A percentile compares a stretch with the other conserved stretches of the same genome.
Evolutionary conservation across 2,888 invertebrate genomes (phyloP).

Genomic region (Xestia ashworthii): DNA sequence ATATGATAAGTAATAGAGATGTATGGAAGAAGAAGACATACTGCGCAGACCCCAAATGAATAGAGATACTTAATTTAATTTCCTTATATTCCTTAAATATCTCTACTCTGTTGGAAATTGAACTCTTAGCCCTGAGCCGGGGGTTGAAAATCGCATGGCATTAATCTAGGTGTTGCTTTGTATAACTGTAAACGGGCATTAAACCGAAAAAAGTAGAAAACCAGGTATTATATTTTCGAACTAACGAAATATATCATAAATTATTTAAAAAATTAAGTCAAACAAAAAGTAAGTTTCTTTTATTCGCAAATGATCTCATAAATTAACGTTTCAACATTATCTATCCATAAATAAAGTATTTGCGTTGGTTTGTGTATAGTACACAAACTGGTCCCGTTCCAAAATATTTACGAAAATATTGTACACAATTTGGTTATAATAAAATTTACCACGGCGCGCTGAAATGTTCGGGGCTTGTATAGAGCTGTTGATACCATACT

Average conservation of each 20-base stretch:
- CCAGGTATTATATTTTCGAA: background rate
- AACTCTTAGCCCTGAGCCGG: background rate
- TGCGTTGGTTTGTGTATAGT: conserved; percentile 78
- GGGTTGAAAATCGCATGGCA: background rate
- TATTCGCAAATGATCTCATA: conserved; percentile 54
- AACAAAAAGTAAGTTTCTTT: conserved; percentile 47
- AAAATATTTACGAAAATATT: conserved; percentile 90
- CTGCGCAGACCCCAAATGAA: too few species aligned
- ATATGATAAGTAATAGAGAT: too few species aligned
- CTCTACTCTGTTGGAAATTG: too few species aligned
- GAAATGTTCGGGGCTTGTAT: conserved; percentile 68
- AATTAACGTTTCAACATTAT: conserved; percentile 62
- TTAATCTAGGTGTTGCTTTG: background rate
- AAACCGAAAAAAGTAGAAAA: background rate
- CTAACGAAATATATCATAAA: background rate
- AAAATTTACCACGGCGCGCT: conserved; percentile 84
- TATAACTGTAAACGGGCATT: background rate
- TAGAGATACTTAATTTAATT: too few species aligned
- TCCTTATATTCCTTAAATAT: too few species aligned
- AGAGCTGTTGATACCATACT: conserved; percentile 77
- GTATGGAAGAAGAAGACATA: too few species aligned
- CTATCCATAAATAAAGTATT: conserved; percentile 73
- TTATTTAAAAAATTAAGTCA: conserved; percentile 28
- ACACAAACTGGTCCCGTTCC: conserved; percentile 84
- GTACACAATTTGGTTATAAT: conserved; percentile 88